Conservation (phyloP, 2,888 invertebrate genomes). For the Mechanitis mazaeus region DNA sequence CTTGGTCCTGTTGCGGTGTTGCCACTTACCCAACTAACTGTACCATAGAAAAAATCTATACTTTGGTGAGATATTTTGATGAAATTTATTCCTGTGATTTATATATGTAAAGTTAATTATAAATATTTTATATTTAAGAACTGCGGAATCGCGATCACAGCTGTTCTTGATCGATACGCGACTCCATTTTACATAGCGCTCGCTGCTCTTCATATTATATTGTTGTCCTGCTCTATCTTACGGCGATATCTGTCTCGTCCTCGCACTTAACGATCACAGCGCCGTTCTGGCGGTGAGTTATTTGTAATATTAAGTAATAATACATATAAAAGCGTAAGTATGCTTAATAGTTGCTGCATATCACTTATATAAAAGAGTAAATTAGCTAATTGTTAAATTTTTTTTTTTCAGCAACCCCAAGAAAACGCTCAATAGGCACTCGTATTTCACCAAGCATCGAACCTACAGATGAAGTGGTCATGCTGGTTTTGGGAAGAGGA, state of each 20-base stretch:
- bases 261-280: slow-evolving; percentile 57
- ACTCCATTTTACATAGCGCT: slow-evolving; percentile 46
- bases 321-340: too few species aligned
- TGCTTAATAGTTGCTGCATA: too few species aligned
- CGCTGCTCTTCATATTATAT: slow-evolving; percentile 44
- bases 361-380: not conserved
- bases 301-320: not conserved
- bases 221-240: slow-evolving; percentile 58
- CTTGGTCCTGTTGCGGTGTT: slow-evolving; percentile 61
- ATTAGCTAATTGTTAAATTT: not conserved
- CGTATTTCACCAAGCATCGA: slow-evolving; percentile 45
- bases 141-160: slow-evolving; percentile 44
- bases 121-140: slow-evolving; percentile 40
- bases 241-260: slow-evolving; percentile 48
- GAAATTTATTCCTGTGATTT: not conserved
- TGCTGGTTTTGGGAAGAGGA: slow-evolving; percentile 59
- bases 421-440: slow-evolving; percentile 35
- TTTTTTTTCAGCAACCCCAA: slow-evolving; percentile 18
- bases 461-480: slow-evolving; percentile 50
- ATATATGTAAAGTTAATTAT: not conserved
- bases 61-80: slow-evolving; percentile 36
- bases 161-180: slow-evolving; percentile 49
- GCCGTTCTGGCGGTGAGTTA: slow-evolving; percentile 41
- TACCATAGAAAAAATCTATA: slow-evolving; percentile 33
- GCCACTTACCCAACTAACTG: slow-evolving; percentile 47